phyloP scores from a whole-genome alignment of 2,113 vertebrate genomes.

The Urocynchramus pylzowi region DNA sequence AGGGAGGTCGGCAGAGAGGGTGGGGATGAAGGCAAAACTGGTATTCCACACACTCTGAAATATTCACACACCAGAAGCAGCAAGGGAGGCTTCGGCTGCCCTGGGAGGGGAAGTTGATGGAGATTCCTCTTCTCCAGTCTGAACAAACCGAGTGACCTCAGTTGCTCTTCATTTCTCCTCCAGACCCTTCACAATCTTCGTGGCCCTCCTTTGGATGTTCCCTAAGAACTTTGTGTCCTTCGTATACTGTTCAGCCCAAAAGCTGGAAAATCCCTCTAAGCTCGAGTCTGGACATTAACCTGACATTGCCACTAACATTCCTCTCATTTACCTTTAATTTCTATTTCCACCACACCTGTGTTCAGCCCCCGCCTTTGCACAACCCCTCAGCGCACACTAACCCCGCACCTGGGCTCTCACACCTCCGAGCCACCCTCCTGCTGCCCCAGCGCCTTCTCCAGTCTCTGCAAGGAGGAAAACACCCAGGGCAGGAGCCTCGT shows the following conservation, averaged over 20 bases:
- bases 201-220: background rate
- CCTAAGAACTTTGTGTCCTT: background rate
- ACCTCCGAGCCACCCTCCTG: background rate
- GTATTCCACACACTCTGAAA: fast-evolving
- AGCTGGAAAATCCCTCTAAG: background rate
- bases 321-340: background rate
- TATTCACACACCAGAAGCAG: fast-evolving
- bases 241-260: background rate
- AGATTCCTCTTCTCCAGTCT: background rate
- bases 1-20: background rate
- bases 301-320: background rate
- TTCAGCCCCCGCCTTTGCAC: background rate
- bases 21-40: background rate
- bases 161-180: background rate
- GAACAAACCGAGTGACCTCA: background rate
- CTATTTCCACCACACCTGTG: background rate
- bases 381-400: background rate
- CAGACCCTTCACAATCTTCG: background rate
- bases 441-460: background rate
- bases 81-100: background rate
- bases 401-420: background rate
- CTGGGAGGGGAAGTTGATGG: fast-evolving
- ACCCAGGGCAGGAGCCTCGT: background rate
- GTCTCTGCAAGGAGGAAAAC: fast-evolving
- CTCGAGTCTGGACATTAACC: background rate